These are phyloP conservation scores for Lynx canadensis DNA, from an alignment of 2,113 vertebrate genomes.

Conservation along the genomic window DNA sequence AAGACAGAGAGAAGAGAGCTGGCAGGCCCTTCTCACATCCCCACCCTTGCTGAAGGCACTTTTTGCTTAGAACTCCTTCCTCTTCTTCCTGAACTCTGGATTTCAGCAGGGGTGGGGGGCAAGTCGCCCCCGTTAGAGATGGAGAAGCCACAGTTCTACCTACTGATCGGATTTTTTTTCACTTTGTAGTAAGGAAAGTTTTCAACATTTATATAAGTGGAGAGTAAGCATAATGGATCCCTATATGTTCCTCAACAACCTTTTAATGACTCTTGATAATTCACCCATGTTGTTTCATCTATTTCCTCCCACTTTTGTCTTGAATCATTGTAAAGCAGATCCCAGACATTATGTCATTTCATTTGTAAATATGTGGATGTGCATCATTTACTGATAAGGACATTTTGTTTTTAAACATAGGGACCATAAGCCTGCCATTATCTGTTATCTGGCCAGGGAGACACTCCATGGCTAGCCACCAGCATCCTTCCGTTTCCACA, in stretches of 20 bases:
- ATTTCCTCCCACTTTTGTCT: neutral
- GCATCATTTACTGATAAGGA: neutral
- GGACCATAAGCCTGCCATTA: neutral
- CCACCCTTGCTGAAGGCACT: neutral
- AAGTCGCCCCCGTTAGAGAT: neutral
- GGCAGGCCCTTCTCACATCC: neutral
- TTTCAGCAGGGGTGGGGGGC: neutral
- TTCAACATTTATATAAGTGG: neutral
- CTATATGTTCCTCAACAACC: neutral
- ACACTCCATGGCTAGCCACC: neutral
- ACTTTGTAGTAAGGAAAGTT: neutral
- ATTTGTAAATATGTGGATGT: neutral
- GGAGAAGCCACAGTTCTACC: neutral
- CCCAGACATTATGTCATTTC: neutral
- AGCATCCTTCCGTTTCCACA: neutral
- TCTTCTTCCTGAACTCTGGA: neutral
- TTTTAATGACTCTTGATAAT: neutral
- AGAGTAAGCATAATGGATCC: neutral
- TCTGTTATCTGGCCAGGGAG: neutral
- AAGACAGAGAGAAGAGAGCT: neutral
- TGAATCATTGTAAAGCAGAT: neutral
- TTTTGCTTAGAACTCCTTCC: neutral
- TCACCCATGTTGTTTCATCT: neutral
- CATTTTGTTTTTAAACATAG: neutral
- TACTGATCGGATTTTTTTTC: neutral